phyloP scores from a whole-genome alignment of 2,113 vertebrate genomes.

The Podarcis muralis region DNA sequence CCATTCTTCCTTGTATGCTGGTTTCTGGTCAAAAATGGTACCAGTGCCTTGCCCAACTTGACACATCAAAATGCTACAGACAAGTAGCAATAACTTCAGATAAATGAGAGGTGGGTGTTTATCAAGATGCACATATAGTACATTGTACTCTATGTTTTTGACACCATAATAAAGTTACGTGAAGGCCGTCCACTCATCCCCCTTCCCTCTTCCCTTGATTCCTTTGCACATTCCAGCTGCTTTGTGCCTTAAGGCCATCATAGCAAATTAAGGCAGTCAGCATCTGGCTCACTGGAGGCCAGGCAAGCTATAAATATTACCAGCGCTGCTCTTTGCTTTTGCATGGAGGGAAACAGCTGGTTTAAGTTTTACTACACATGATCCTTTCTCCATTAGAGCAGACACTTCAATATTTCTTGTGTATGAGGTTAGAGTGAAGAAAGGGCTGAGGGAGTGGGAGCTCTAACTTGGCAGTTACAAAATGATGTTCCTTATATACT shows the following conservation, averaged over 20 bases:
- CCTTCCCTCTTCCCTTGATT: not conserved
- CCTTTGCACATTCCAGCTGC: slow-evolving; percentile 13
- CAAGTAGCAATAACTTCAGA: not conserved
- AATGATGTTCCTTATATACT: slow-evolving; percentile 50
- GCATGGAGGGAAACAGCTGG: slow-evolving; percentile 67
- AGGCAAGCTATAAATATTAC: slow-evolving; percentile 68
- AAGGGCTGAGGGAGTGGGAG: slow-evolving; percentile 61
- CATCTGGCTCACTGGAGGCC: slow-evolving; percentile 57
- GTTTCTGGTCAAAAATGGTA: not conserved
- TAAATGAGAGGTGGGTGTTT: not conserved
- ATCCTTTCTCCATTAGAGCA: slow-evolving; percentile 65
- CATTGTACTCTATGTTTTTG: not conserved
- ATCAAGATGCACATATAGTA: not conserved
- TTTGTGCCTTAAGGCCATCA: slow-evolving; percentile 39
- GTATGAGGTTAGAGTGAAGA: slow-evolving; percentile 64
- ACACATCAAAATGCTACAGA: rapidly evolving
- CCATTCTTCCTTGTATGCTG: not conserved
- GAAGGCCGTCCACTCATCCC: not conserved
- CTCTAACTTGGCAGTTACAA: slow-evolving; percentile 60
- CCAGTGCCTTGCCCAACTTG: too few relatives aligned
- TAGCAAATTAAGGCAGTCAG: slow-evolving; percentile 45
- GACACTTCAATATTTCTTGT: slow-evolving; percentile 65
- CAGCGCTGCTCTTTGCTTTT: slow-evolving; percentile 44
- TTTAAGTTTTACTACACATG: slow-evolving; percentile 69
- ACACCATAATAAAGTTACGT: not conserved